Evolutionary conservation across 2,113 vertebrate genomes (phyloP), one percentile per base, ranked within the genome.

Genomic region (Megalops atlanticus): DNA sequence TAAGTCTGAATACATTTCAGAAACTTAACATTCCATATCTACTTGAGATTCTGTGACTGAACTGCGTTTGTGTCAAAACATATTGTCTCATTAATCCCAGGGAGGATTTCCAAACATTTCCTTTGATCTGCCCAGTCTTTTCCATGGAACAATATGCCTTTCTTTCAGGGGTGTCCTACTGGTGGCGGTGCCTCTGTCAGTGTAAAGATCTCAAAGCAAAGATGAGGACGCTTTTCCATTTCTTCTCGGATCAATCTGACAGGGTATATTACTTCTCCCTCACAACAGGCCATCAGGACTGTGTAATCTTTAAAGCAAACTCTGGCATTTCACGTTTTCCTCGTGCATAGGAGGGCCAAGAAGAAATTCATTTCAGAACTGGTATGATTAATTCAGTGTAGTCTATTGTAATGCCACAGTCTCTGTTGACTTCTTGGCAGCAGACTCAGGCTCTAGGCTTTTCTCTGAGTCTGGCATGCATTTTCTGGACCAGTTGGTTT

Each of bases 401-500:
- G 80, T 71, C 81, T 27, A n/a, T 83, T 86, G 80, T 82, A 79
- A 80, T 58, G 81, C 87, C 90, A 87, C 71, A 84, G 24, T 81
- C 84, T 87, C 80, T 86, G 88, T 86, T 82, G 83, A 87, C 85
- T 90, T 87, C 77, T 43, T 82, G 83, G 84, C 78, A 84, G 68
- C 43, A 83, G 86, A 86, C 74, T 54, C 72, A 80, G 80, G 84
- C 85, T 87, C 45, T 81, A 78, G 76, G 77, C 87, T 86, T 83
- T 84, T 84, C 85, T 81, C 73, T 68, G 7, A 86, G 77, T 79
- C 85, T 92, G 92, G 91, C 92, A 90, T 54, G 80, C 36, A 83
- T 86, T 87, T 86, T 78, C 77, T 87, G 80, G 77, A 90, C 82
- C 89, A 89, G 88, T 89, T 90, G 89, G 89, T 90, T 83, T 87